Base-by-base conservation (phyloP, 2,888 invertebrate species). In the Cheilosia pagana region DNA sequence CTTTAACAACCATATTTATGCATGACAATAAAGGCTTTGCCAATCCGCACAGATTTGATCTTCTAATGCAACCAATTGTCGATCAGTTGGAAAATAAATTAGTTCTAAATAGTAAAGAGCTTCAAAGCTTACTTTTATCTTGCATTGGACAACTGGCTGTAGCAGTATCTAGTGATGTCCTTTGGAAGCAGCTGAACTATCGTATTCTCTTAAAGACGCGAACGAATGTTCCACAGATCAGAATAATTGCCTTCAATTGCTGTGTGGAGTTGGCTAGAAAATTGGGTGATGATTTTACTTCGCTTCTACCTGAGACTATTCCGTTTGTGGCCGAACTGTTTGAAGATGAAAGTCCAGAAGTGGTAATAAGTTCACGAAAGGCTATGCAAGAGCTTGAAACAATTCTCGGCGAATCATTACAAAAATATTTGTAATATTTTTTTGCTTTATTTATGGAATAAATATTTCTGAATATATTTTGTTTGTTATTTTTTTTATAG, bases 251-350 rank as follows among this genome's bases (percentile, higher is more conserved):
- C 0, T 92, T 98, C 48, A 94, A 95, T 86, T 95, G 95, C 85
- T 92, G 97, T 87, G 95, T 96, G 67, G 95, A 95, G 87, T 94
- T 98, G 88, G 97, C 96, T 3, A 94, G 94, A 59, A 97, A 96
- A 90, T 93, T 98, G 1, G 97, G 97, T 3, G 97, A 97, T 90
- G 97, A 97, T 89, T 98, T 97, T 92, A 93, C 97, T 88, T 95
- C 97, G 0, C 93, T 98, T 0, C 91, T 98, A 62, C 98, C 98
- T 0, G 98, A 99, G 90, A 97, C 98, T 4, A 96, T 98, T 82
- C 98, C 98, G 0, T 98, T 98, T 93, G 93, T 99, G 41, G 97
- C 98, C 0, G 98, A 99, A 90, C 93, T 99, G 16, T 93, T 98
- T 88, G 98, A 98, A 93, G 98, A 97, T 89, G 97, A 97, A 87